Evolutionary conservation across 2,888 invertebrate species (phyloP).

Genomic region (Rhagonycha lutea): DNA sequence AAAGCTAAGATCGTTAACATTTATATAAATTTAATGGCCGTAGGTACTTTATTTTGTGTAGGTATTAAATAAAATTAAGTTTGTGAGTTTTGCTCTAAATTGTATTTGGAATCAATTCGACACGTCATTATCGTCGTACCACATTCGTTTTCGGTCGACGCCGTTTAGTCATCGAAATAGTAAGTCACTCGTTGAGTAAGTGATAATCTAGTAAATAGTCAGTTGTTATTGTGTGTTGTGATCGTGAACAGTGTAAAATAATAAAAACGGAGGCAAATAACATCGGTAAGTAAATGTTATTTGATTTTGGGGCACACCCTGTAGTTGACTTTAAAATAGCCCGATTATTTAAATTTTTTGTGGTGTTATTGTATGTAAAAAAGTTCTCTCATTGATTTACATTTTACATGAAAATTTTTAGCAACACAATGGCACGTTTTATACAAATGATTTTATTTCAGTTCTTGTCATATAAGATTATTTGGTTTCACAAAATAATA

Average conservation of each 20-base stretch:
- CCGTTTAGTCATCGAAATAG: too few relatives aligned
- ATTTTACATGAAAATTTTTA: background rate
- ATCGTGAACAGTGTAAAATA: background rate
- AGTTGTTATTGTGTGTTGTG: background rate
- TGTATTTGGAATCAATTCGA: background rate
- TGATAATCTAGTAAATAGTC: too few relatives aligned
- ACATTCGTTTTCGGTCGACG: background rate
- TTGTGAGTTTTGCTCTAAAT: background rate
- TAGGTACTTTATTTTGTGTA: background rate
- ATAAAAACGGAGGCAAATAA: background rate
- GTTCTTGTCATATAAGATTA: conserved; percentile 3
- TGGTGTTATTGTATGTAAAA: too few relatives aligned
- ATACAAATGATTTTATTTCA: conserved; percentile 6
- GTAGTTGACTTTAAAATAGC: background rate
- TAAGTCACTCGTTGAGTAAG: too few relatives aligned
- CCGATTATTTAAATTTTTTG: background rate
- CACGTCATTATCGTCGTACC: too few relatives aligned
- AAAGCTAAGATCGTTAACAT: background rate
- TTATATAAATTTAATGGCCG: background rate
- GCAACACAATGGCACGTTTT: background rate
- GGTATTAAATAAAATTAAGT: background rate
- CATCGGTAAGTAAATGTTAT: background rate
- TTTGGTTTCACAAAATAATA: conserved; percentile 7
- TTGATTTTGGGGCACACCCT: background rate
- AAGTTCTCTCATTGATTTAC: background rate